Conservation (phyloP, 2,888 invertebrate genomes). For the Zhengitettix transpicula region DNA sequence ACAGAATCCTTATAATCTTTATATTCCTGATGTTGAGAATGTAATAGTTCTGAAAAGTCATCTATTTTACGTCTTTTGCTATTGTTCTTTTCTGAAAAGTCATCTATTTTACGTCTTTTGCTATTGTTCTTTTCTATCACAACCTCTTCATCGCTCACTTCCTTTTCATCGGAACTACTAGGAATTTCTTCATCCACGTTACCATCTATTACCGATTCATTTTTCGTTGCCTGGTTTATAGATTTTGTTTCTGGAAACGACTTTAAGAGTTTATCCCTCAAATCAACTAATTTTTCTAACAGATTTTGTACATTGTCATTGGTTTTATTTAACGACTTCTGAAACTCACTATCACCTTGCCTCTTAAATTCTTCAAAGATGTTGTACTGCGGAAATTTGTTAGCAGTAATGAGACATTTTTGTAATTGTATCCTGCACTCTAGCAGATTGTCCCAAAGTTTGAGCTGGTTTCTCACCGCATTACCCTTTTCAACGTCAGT, state of each 20-base stretch:
- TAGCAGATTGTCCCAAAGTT: constrained; percentile 68
- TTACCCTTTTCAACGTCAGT: constrained; percentile 19
- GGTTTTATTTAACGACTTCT: constrained; percentile 31
- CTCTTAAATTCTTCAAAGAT: constrained; percentile 29
- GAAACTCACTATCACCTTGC: constrained; percentile 31
- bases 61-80: constrained; percentile 25
- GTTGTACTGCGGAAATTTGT: constrained; percentile 58
- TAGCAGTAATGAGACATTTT: constrained; percentile 55
- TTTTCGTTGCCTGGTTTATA: constrained; percentile 21
- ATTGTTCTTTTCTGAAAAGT: constrained; percentile 31
- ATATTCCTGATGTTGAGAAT: constrained; percentile 40
- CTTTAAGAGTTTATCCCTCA: constrained; percentile 21
- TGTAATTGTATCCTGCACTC: constrained; percentile 80
- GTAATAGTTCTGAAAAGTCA: constrained; percentile 40
- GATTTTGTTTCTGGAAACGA: constrained; percentile 44
- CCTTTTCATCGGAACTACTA: constrained; percentile 16
- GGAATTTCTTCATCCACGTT: constrained; percentile 22
- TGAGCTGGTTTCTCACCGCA: constrained; percentile 22
- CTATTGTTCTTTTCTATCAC: background rate
- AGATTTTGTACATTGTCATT: constrained; percentile 37
- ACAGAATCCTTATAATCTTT: constrained; percentile 55
- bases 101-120: constrained; percentile 28
- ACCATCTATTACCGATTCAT: constrained; percentile 35
- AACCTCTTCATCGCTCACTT: constrained; percentile 9
- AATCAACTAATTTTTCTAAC: constrained; percentile 32